A percentile compares a stretch with the other conserved stretches of the same genome.
These are phyloP conservation scores for Percina caprodes DNA, from an alignment of 2,113 vertebrate species.

Conservation along the genomic window DNA sequence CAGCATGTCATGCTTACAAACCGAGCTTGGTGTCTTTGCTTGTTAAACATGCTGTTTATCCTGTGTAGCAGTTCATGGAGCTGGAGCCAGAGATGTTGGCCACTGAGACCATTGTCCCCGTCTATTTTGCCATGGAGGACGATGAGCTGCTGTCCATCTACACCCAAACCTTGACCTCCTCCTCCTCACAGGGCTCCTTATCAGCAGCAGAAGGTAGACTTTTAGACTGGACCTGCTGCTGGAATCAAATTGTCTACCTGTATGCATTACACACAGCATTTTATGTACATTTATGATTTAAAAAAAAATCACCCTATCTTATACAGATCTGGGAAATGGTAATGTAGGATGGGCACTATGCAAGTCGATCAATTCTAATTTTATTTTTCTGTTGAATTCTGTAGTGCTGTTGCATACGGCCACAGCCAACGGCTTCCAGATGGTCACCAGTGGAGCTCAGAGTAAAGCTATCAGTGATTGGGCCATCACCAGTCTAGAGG, in stretches of 20 bases:
- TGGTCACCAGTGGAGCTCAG: conserved; percentile 97
- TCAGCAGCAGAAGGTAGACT: conserved; percentile 94
- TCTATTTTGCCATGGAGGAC: conserved; percentile 98
- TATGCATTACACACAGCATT: neutral
- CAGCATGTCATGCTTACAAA: neutral
- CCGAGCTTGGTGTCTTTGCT: neutral
- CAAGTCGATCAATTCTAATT: neutral
- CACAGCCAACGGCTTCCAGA: conserved; percentile 98
- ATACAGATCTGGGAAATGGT: neutral
- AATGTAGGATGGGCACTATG: neutral
- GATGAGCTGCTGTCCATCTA: conserved; percentile 96
- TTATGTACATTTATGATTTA: neutral
- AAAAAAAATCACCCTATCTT: neutral
- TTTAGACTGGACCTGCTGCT: neutral
- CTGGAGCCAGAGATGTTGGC: conserved; percentile 97
- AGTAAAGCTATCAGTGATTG: conserved; percentile 97
- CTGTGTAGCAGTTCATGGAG: conserved; percentile 95
- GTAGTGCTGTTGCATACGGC: conserved; percentile 95
- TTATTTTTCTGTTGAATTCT: conserved; percentile 14
- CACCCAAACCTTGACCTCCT: conserved; percentile 92
- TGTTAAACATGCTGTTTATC: neutral
- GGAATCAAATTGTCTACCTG: neutral
- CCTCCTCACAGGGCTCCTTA: conserved; percentile 90
- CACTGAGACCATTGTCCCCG: conserved; percentile 95
- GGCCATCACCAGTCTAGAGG: conserved; percentile 98